Evolutionary conservation across 2,797 vertebrate species (phyloP).

Genomic region (Xenentodon cancila): DNA sequence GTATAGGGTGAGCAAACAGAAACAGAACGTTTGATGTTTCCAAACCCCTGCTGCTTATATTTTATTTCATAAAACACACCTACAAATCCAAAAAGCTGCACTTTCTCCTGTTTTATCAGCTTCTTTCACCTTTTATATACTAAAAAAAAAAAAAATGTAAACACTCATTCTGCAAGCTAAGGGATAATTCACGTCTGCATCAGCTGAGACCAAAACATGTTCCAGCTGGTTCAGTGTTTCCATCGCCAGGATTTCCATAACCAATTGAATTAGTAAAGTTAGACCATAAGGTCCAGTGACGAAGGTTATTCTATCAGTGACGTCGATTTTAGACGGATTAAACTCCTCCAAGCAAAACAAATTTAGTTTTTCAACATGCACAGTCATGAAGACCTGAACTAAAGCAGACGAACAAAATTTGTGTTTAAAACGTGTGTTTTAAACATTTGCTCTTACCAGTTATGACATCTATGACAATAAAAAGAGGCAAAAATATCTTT

Average conservation of each 20-base stretch:
- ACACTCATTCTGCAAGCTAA: neutral
- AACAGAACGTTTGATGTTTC: too few relatives aligned
- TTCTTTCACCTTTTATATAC: neutral
- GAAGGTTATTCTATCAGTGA: conserved; percentile 6
- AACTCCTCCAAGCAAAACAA: neutral
- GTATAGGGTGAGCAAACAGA: too few relatives aligned
- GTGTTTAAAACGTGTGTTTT: neutral
- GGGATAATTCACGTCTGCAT: neutral
- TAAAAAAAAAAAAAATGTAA: neutral
- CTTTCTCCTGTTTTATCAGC: neutral
- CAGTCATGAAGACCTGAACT: neutral
- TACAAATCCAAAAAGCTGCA: neutral
- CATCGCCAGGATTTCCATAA: neutral
- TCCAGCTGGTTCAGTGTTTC: neutral
- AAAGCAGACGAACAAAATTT: neutral
- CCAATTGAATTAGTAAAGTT: conserved; percentile 11
- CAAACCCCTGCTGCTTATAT: too few relatives aligned
- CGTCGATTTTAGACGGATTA: neutral
- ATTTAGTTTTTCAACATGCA: neutral
- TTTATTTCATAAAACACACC: too few relatives aligned
- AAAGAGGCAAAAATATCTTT: too few relatives aligned
- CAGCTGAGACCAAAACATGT: neutral
- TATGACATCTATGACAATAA: too few relatives aligned
- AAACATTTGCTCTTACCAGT: too few relatives aligned
- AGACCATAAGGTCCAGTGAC: conserved; percentile 9